Conservation (phyloP, 1,140 invertebrate species). For the Heterodera schachtii region DNA sequence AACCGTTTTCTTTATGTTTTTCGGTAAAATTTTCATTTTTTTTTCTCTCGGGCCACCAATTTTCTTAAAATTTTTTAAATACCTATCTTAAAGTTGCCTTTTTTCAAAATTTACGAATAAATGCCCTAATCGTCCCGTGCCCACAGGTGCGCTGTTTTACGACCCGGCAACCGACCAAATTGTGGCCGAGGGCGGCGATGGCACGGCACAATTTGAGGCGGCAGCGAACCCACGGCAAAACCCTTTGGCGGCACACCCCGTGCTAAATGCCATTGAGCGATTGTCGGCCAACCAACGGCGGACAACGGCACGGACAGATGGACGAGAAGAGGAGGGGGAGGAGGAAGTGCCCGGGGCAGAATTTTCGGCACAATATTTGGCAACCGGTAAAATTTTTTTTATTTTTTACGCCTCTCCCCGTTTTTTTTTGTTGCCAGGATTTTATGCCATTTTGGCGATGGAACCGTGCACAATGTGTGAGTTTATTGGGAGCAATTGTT, state of each 20-base stretch:
- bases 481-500: too few species aligned
- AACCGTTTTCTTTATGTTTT: too few species aligned
- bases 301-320: not conserved
- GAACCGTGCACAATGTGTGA: slow-evolving; percentile 43
- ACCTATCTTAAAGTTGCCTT: too few species aligned
- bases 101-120: slow-evolving; percentile 5
- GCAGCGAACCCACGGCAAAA: not conserved
- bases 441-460: slow-evolving; percentile 21
- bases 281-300: slow-evolving; percentile 25
- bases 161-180: slow-evolving; percentile 26
- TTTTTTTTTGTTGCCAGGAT: slow-evolving; percentile 15
- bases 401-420: too few species aligned
- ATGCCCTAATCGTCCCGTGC: too few species aligned
- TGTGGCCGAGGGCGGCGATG: slow-evolving; percentile 18
- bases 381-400: slow-evolving; percentile 26
- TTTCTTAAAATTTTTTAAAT: too few species aligned
- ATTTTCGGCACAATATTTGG: slow-evolving; percentile 36
- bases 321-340: too few species aligned
- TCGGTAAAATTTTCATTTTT: too few species aligned
- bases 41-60: too few species aligned
- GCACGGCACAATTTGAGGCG: not conserved
- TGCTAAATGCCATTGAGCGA: slow-evolving; percentile 28
- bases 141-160: slow-evolving; percentile 31
- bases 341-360: too few species aligned
- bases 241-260: slow-evolving; percentile 27